Conservation (phyloP, 2,888 invertebrate species). For the Lycophotia porphyrea region DNA sequence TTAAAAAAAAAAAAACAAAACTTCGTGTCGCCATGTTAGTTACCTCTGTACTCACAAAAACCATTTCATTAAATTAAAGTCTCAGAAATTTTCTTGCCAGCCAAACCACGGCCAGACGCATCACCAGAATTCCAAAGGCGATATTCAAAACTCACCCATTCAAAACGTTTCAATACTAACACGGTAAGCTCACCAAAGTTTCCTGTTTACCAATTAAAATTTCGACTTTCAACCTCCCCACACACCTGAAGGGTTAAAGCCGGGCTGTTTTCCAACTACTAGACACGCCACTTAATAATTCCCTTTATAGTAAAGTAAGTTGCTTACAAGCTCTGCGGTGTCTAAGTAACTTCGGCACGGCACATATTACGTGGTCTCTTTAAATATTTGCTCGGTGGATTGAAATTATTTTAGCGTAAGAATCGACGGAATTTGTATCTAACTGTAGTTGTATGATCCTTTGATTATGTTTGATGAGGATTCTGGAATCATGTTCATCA, state of each 20-base stretch:
- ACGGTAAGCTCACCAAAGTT: slow-evolving; percentile 57
- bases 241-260: slow-evolving; percentile 68
- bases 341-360: slow-evolving; percentile 67
- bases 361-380: slow-evolving; percentile 70
- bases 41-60: not conserved
- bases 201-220: slow-evolving; percentile 70
- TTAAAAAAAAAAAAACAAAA: too few relatives aligned
- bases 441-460: slow-evolving; percentile 50
- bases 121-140: slow-evolving; percentile 39
- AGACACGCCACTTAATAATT: slow-evolving; percentile 72
- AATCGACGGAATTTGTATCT: slow-evolving; percentile 55
- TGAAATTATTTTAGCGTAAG: slow-evolving; percentile 65
- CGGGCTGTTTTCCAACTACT: slow-evolving; percentile 67
- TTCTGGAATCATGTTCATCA: slow-evolving; percentile 25
- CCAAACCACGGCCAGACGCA: not conserved
- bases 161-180: slow-evolving; percentile 54
- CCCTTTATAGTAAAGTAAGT: slow-evolving; percentile 70
- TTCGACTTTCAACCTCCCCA: slow-evolving; percentile 66
- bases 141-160: slow-evolving; percentile 59
- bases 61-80: not conserved
- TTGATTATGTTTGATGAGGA: slow-evolving; percentile 35
- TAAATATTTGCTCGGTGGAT: slow-evolving; percentile 69
- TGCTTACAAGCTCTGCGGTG: slow-evolving; percentile 67
- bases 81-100: slow-evolving; percentile 3
- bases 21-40: not conserved